Evolutionary conservation across 2,797 vertebrate species (phyloP), one percentile per base, ranked within the genome.

Genomic region (Tragelaphus oryx): DNA sequence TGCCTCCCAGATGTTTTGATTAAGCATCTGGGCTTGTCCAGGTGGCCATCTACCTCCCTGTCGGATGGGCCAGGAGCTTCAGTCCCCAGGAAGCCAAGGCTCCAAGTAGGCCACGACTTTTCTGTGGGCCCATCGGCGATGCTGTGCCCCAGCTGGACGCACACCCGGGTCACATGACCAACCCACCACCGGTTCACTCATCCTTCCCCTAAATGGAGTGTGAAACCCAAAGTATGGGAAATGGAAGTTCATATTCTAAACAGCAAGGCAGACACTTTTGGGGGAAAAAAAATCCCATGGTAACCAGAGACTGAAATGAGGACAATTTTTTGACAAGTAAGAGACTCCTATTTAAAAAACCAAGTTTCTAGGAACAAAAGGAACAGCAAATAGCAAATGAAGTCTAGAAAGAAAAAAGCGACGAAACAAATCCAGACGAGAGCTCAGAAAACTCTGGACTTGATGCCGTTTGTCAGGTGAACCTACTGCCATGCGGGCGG

Each of bases 181-280:
- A 50, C 17, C 46, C 17, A 20, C 46, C 17, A 76, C 16, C 0
- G 5, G n/a, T 37, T 54, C 78, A 24, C 78, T 80, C 78, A 11
- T 80, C 22, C 44, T 88, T 41, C 20, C n/a, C 18, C 11, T 30
- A 50, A 18, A 37, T 0, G 5, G 50, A 90, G 33, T 4, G 80
- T 52, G n/a, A 89, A 82, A 84, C 28, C 48, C 44, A 5, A 75
- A 84, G 41, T 41, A 46, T 1, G 10, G 48, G 46, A 89, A 60
- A 89, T 54, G 13, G 79, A 88, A 74, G 44, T 60, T 88, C 48
- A 60, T 68, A 50, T 88, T 95, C 55, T 26, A n/a, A 95, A 85
- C 28, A 83, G 12, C 78, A 85, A 95, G 86, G 20, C 11, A 92
- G 57, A 30, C 0, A 17, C 13, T 59, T 78, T 57, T 37, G 2